These are phyloP conservation scores for Epizoanthus scotinus DNA, from an alignment of 92 coral and sea anemone species.

Conservation along the genomic window DNA sequence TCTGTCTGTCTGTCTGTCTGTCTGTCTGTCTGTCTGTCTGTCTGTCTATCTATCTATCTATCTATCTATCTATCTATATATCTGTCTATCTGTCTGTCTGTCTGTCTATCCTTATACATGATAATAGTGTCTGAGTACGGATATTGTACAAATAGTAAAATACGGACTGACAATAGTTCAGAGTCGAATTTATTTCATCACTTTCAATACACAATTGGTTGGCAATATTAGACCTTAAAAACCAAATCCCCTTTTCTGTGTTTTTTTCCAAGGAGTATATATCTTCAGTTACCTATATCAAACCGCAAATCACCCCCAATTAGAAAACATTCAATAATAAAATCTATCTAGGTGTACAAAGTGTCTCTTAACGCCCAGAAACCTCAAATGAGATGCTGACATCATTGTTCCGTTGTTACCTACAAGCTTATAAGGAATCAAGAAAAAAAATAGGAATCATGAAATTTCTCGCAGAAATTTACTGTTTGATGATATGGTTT, in stretches of 20 bases:
- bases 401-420: background rate
- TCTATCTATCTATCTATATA: too few relatives aligned
- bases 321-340: slow-evolving; percentile 17
- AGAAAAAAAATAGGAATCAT: slow-evolving; percentile 8
- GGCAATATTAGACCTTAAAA: background rate
- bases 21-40: too few relatives aligned
- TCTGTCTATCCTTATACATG: too few relatives aligned
- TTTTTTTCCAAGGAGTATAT: background rate
- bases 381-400: background rate
- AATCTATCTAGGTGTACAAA: slow-evolving; percentile 12
- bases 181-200: slow-evolving; percentile 8
- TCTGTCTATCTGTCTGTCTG: too few relatives aligned
- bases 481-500: background rate
- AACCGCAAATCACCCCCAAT: background rate
- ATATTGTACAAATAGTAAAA: too few relatives aligned
- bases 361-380: background rate
- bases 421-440: background rate
- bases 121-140: too few relatives aligned
- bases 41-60: too few relatives aligned
- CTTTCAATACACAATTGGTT: background rate
- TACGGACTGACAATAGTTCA: background rate
- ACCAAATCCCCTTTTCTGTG: background rate
- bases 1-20: too few relatives aligned
- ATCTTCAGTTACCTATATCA: background rate
- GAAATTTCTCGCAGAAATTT: slow-evolving; percentile 1